phyloP scores from a whole-genome alignment of 2,888 invertebrate species.

The Apodemia mormo region DNA sequence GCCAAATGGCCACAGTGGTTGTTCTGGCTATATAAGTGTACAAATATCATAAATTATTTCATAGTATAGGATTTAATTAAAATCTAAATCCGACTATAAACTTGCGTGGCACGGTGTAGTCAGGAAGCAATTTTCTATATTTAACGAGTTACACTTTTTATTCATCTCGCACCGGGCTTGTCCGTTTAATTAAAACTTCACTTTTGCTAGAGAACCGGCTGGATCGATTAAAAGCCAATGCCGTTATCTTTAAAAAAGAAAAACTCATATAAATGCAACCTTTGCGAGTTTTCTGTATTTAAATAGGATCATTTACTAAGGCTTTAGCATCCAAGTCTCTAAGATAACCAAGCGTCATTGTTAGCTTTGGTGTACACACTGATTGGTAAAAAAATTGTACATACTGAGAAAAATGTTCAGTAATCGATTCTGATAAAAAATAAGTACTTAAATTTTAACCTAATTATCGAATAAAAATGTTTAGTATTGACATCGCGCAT shows the following conservation, averaged over 20 bases:
- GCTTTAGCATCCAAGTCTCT: too few species aligned
- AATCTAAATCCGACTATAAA: not conserved
- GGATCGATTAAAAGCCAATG: constrained; percentile 23
- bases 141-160: constrained; percentile 32
- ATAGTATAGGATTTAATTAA: not conserved
- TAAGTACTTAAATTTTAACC: too few species aligned
- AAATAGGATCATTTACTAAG: not conserved
- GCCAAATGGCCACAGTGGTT: too few species aligned
- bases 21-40: too few species aligned
- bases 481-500: too few species aligned
- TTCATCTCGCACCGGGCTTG: constrained; percentile 26
- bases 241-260: not conserved
- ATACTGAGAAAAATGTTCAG: too few species aligned
- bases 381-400: too few species aligned
- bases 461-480: too few species aligned
- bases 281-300: not conserved
- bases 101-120: not conserved
- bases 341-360: too few species aligned
- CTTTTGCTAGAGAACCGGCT: constrained; percentile 21
- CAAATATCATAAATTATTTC: too few species aligned
- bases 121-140: constrained; percentile 31
- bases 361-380: too few species aligned
- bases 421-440: too few species aligned
- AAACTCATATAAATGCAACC: not conserved
- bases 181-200: constrained; percentile 38